Evolutionary conservation across 2,797 vertebrate species (phyloP).

Genomic region (Momotus momota): DNA sequence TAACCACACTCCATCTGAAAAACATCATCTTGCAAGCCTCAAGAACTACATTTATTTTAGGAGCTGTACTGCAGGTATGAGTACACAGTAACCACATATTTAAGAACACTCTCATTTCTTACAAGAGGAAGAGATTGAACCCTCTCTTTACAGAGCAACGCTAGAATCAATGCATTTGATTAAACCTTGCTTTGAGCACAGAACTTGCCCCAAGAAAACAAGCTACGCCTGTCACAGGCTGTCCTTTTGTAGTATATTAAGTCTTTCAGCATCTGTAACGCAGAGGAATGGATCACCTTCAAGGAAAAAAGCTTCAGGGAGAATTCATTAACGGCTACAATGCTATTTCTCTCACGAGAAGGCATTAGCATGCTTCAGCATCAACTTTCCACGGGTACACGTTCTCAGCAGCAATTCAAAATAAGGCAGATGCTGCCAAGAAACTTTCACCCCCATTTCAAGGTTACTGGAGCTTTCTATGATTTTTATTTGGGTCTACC

Average conservation of each 20-base stretch:
- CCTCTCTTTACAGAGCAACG: neutral
- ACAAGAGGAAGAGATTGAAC: neutral
- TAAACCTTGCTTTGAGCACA: neutral
- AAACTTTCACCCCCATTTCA: neutral
- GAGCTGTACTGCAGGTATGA: neutral
- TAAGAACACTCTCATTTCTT: neutral
- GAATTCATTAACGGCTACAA: neutral
- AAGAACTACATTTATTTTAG: neutral
- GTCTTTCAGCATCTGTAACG: neutral
- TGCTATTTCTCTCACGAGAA: fast-evolving
- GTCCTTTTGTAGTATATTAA: neutral
- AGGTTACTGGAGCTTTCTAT: neutral
- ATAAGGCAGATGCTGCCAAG: neutral
- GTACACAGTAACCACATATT: fast-evolving
- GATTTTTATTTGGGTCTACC: neutral
- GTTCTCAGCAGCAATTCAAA: neutral
- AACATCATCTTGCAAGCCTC: neutral
- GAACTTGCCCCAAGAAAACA: neutral
- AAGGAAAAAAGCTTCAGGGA: neutral
- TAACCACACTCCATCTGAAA: neutral
- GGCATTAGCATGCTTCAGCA: neutral
- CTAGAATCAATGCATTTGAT: neutral
- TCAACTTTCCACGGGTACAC: neutral
- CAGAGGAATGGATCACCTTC: neutral
- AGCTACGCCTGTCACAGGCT: neutral